Base-by-base conservation (phyloP, 2,888 invertebrate species). In the Leucozona laternaria region DNA sequence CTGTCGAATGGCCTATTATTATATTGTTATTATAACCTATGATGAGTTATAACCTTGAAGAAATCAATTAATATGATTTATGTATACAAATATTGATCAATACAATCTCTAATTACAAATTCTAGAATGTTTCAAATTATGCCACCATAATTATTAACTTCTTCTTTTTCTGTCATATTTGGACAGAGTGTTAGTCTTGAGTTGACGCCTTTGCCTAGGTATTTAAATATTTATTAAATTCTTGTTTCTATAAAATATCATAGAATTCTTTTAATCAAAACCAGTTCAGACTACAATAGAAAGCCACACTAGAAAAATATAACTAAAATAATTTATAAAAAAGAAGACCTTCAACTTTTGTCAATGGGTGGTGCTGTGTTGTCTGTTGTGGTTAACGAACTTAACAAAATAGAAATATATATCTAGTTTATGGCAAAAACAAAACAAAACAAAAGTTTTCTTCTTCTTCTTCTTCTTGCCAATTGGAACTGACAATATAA, bases 341-440 rank as follows among this genome's bases (percentile, higher is more conserved):
- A 43, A 48, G 25, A 15, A 53, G 28, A 37, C 76, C 76, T 77
- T 68, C 76, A 76, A 76, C 66, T 50, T 76, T 31, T 55, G 53
- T 22, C 64, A 48, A 68, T 77, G 45, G 68, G 45, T 76, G 76
- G 20, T 15, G 20, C 20, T 28, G 28, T 43, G 40, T 8, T 6
- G 4, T 20, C 31, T 6, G 4, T 20, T 34, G 55, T 57, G 76
- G 76, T 77, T 68, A 77, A 77, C 76, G 68, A 77, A 77, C 76
- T 76, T 68, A 13, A 25, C 5, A 25, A 34, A 37, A 22, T 17
- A 15, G 25, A 34, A 34, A 50, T 45, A 28, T 8, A 31, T 31
- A n/a, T n/a, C n/a, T 11, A 17, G 11, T 13, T 22, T 40, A 5
- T 20, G n/a, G n/a, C n/a, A n/a, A n/a, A n/a, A n/a, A n/a, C n/a